Base-by-base conservation (phyloP, 2,113 vertebrate species). In the Xerus inauris region DNA sequence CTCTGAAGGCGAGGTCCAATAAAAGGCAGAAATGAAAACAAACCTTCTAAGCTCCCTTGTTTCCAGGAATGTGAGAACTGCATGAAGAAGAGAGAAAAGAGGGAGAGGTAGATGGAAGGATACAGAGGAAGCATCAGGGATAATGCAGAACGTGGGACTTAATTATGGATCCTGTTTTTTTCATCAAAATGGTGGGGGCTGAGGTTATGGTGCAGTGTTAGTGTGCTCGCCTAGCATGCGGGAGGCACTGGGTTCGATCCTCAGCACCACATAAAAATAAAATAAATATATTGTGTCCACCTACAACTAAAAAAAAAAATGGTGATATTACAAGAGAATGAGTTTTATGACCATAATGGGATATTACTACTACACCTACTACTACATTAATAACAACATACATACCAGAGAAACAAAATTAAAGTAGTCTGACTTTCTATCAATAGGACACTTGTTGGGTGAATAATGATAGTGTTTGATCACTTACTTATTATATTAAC, bases 21-120 rank as follows among this genome's bases (percentile, higher is more conserved):
- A 83, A 91, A 67, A 86, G 4, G 6, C 20, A 71, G 64, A 77
- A 87, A 94, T 96, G 77, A 82, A 95, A 95, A 90, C 45, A 91
- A 73, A 47, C 22, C 82, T 91, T 59, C 96, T 40, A 0, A 7
- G 7, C 24, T 10, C 19, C 13, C 19, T 69, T 85, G 26, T 65
- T 81, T 89, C 32, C 4, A 54, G 59, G n/a, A 54, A 38, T 69
- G 28, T 8, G 47, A 88, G 42, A 57, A 38, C 6, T 35, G 8
- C 45, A 32, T 14, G 9, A 8, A 65, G 32, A 30, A 47, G 6
- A 6, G 16, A 54, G 3, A 30, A 12, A 10, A 5, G 2, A 5
- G 28, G 19, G 59, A 6, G 24, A 5, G 57, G 28, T 0, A 75
- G 22, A 38, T 19, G 51, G 7, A 5, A 54, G 16, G 24, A 20